Base-by-base conservation (phyloP, 2,888 invertebrate species). In the Ectemnius continuus region DNA sequence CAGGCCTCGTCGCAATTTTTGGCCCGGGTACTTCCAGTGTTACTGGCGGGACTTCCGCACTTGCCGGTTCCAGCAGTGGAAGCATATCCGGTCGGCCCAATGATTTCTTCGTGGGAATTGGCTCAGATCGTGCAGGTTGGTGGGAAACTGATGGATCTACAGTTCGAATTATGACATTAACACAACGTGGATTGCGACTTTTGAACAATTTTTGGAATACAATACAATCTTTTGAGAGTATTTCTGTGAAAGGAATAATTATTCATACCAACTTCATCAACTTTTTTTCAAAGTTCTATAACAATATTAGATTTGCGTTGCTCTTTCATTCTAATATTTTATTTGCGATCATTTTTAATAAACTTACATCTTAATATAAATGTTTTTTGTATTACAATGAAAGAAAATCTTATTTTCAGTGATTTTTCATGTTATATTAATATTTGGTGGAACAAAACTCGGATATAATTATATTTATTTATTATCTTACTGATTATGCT, bases 401-500 rank as follows among this genome's bases (percentile, higher is more conserved):
- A 18, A 20, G 23, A 58, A 13, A 20, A 6, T 20, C 13, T 20
- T 58, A 58, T 20, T 58, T 18, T 2, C 23, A 58, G 6, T 58
- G 13, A 18, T 20, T 11, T 58, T 20, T 58, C 2, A 58, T 20
- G 0, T 20, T 58, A 18, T 58, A 2, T 23, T 58, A 26, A 36
- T 58, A 58, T 23, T 14, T 58, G 5, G 14, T 6, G 11, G 23
- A 5, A 58, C 26, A 14, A 6, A 23, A 16, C 26, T 8, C 14
- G 14, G 26, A 20, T 57, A 64, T 11, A 2, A 18, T 1, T 1
- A 8, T 23, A 28, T 8, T 16, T 46, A 4, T 18, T 18, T 5
- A 11, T 13, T 0, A 6, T n/a, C 85, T 81, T 23, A 86, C 87
- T 60, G 13, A 75, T 80, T 56, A 83, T 65, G 20, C 81, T 71